A percentile compares a stretch with the other conserved stretches of the same genome.
phyloP scores from a whole-genome alignment of 2,797 vertebrate species.

The Channallabes apus region DNA sequence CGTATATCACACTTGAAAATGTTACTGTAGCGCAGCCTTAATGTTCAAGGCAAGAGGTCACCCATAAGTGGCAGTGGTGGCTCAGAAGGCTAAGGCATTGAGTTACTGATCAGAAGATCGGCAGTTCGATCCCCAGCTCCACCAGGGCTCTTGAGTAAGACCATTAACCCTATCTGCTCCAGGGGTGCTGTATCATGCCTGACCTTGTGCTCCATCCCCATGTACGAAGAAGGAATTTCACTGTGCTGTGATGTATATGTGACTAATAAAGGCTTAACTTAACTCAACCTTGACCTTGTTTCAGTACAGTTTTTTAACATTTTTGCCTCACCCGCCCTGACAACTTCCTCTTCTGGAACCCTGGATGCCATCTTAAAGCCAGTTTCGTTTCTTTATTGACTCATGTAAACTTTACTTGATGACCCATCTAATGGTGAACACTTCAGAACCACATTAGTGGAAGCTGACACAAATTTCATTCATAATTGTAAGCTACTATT shows the following conservation, averaged over 20 bases:
- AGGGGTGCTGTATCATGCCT: too few species aligned
- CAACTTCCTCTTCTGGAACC: neutral
- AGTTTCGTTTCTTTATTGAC: neutral
- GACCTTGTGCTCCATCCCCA: too few species aligned
- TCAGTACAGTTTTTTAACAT: neutral
- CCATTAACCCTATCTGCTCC: too few species aligned
- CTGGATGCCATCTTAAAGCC: neutral
- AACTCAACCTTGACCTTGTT: neutral
- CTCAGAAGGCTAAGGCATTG: too few species aligned
- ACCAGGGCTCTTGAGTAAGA: too few species aligned
- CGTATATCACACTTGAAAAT: neutral
- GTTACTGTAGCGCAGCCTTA: neutral
- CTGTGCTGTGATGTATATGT: too few species aligned
- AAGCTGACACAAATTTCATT: neutral
- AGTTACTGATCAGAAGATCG: too few species aligned
- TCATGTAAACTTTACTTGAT: neutral
- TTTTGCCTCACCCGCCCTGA: neutral
- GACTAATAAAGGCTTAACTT: too few species aligned
- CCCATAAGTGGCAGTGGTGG: too few species aligned
- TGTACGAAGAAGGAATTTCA: too few species aligned
- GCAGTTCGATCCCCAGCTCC: too few species aligned
- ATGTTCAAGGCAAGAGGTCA: neutral
- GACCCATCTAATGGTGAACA: neutral
- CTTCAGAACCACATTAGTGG: neutral
- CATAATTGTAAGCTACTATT: neutral